Evolutionary conservation across 2,113 vertebrate species (phyloP).

Genomic region (Otus sunia): DNA sequence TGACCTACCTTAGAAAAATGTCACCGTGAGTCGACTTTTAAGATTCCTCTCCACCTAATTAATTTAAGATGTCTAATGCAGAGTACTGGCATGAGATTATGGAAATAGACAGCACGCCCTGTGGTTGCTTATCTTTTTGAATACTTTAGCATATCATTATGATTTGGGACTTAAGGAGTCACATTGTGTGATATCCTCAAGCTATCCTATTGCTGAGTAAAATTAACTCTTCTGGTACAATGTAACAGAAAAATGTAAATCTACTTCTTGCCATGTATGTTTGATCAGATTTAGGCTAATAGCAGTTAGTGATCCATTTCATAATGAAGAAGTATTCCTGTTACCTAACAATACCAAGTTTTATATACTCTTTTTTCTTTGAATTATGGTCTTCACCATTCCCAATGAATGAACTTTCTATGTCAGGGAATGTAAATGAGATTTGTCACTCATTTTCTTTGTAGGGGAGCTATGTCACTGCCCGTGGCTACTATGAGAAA

Average conservation of each 20-base stretch:
- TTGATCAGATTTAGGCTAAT: neutral
- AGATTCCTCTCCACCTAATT: neutral
- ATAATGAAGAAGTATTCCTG: neutral
- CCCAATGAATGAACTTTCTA: neutral
- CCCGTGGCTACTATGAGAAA: constrained; percentile 88
- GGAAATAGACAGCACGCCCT: neutral
- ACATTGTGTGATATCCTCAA: neutral
- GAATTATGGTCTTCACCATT: neutral
- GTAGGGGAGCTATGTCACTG: constrained; percentile 91
- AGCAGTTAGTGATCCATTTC: neutral
- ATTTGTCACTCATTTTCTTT: neutral
- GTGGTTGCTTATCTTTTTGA: constrained; percentile 10
- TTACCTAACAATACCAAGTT: neutral
- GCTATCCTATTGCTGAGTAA: neutral
- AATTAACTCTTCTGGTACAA: neutral
- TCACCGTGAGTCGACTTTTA: neutral
- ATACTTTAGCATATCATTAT: constrained; percentile 44
- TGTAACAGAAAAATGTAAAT: neutral
- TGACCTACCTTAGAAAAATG: constrained; percentile 12
- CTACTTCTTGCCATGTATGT: neutral
- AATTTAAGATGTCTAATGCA: constrained; percentile 14
- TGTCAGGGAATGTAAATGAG: neutral
- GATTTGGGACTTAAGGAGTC: neutral
- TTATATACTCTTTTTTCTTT: neutral
- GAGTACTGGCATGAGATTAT: neutral